These are phyloP conservation scores for Arothron firmamentum DNA, from an alignment of 2,113 vertebrate species.

Conservation along the genomic window DNA sequence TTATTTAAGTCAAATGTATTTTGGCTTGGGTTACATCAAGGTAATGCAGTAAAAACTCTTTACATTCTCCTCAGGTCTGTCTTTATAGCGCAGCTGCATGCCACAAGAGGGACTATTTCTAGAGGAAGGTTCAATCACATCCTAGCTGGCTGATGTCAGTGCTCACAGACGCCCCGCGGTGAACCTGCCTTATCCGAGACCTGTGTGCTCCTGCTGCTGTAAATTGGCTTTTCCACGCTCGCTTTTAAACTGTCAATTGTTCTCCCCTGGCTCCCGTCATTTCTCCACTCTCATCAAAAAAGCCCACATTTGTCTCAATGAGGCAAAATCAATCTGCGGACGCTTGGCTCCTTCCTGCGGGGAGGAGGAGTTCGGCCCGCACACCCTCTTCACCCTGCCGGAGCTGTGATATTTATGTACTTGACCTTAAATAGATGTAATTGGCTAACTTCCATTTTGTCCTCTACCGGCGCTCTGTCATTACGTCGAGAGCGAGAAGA, in stretches of 20 bases:
- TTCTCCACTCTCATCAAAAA: conserved; percentile 49
- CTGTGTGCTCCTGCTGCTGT: conserved; percentile 38
- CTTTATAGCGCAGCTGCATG: conserved; percentile 1
- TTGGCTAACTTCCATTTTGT: conserved; percentile 55
- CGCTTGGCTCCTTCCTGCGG: conserved; percentile 38
- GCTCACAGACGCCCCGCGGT: conserved; percentile 16
- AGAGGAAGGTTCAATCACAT: conserved; percentile 5
- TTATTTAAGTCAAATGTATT: too few species aligned
- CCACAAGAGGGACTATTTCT: conserved; percentile 7
- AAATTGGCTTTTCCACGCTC: conserved; percentile 41
- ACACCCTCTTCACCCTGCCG: conserved; percentile 40
- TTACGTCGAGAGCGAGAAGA: conserved; percentile 52
- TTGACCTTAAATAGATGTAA: conserved; percentile 60
- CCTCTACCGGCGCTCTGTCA: conserved; percentile 50
- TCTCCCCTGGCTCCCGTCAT: conserved; percentile 29
- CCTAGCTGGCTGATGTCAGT: conserved; percentile 14
- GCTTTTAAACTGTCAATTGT: conserved; percentile 32
- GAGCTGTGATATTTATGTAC: conserved; percentile 46
- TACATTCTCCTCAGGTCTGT: background rate
- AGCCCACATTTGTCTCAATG: conserved; percentile 30
- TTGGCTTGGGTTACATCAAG: too few species aligned
- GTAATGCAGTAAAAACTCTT: too few species aligned
- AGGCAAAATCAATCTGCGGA: conserved; percentile 31
- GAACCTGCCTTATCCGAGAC: conserved; percentile 35
- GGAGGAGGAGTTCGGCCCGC: conserved; percentile 25